Conservation (phyloP, 2,113 vertebrate species). For the Alexandromys fortis region DNA sequence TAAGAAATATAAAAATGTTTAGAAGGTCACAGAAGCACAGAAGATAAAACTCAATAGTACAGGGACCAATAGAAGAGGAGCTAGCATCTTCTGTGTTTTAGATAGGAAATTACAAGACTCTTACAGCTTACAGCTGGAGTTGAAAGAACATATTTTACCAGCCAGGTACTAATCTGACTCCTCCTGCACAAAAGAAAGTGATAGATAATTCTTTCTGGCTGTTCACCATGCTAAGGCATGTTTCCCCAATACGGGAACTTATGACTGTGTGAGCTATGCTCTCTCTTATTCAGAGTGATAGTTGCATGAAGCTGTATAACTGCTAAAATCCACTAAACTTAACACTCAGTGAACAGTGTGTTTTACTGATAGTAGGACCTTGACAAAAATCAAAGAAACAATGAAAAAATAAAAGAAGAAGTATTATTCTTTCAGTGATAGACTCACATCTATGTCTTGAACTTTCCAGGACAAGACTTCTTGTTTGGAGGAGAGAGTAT, state of each 20-base stretch:
- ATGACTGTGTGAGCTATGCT: background rate
- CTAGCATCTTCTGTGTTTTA: conserved; percentile 60
- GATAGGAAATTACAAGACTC: conserved; percentile 57
- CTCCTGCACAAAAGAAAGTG: background rate
- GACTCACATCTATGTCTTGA: background rate
- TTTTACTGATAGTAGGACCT: background rate
- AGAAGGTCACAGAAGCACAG: conserved; percentile 72
- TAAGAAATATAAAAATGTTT: conserved; percentile 73
- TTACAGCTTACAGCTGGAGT: conserved; percentile 53
- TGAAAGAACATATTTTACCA: background rate
- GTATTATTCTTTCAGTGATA: background rate
- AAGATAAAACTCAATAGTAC: conserved; percentile 75
- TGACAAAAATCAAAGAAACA: background rate
- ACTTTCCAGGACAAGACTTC: background rate
- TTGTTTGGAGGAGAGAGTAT: background rate
- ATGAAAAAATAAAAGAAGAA: background rate
- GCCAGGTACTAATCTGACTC: background rate
- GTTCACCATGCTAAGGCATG: background rate
- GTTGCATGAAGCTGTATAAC: fast-evolving
- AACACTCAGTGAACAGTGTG: background rate
- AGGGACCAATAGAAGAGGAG: conserved; percentile 55
- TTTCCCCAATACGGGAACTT: background rate
- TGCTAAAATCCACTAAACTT: background rate
- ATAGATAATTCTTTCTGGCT: background rate
- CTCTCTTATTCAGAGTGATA: background rate